Base-by-base conservation (phyloP, 2,797 vertebrate species). In the Manis javanica region DNA sequence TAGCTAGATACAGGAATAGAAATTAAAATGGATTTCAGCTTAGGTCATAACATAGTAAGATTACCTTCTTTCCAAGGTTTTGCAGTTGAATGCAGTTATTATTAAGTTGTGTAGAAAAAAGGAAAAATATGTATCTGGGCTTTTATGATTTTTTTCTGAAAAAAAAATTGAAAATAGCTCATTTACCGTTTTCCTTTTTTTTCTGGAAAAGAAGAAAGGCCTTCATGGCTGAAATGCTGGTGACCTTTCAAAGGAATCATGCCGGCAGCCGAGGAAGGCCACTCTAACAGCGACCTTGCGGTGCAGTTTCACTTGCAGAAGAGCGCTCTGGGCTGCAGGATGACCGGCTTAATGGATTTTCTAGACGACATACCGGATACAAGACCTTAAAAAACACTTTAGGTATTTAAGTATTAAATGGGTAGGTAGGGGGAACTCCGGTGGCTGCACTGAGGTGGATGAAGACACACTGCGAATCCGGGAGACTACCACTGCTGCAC, bases 161-260 rank as follows among this genome's bases (percentile, higher is more conserved):
- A 81, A 46, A 46, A 46, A 42, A 68, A 68, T 42, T 83, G 90
- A 49, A 97, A 98, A 97, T 96, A 10, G 26, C 85, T 97, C 72
- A 91, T 81, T 94, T 97, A 83, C 72, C 57, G 34, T 94, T 93
- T 96, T 94, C 15, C 15, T 18, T 72, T n/a, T 88, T 78, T 82
- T 64, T 79, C 37, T n/a, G 10, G 21, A 37, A 49, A 95, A 95
- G 66, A 71, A 95, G 91, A 93, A 31, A 79, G 68, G 21, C 31
- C 61, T 98, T 98, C 94, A 24, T 95, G 94, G 96, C 89, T 96
- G 94, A 98, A 92, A 88, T 77, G 71, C 79, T 83, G 63, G 94
- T 96, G 97, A 98, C 96, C 96, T 97, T 98, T 98, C 78, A 23
- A 46, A 61, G 91, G 95, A 97, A 90, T 96, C 95, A 92, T 91